These are phyloP conservation scores for Augiades crinisus DNA, from an alignment of 2,888 invertebrate genomes.

Conservation along the genomic window DNA sequence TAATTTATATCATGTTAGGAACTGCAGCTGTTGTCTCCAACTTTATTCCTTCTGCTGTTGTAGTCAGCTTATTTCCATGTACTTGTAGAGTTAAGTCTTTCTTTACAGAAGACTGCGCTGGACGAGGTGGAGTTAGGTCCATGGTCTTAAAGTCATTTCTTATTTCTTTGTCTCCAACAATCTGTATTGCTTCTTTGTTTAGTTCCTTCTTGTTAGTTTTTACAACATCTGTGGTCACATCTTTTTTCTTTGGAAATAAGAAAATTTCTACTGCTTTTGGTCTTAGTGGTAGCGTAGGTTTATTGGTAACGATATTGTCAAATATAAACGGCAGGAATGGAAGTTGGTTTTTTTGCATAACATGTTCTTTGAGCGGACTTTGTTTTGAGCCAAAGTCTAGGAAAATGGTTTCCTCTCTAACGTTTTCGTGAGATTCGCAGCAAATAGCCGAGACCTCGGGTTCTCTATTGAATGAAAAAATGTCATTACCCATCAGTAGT, in stretches of 20 bases:
- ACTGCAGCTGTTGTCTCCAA: not conserved
- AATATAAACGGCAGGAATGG: conserved; percentile 45
- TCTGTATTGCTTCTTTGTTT: conserved; percentile 44
- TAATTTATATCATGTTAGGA: conserved; percentile 12
- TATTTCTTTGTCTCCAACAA: conserved; percentile 56
- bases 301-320: conserved; percentile 42
- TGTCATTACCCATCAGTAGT: conserved; percentile 52
- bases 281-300: conserved; percentile 38
- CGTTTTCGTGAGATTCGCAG: conserved; percentile 62
- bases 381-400: conserved; percentile 53
- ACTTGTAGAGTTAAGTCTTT: conserved; percentile 50
- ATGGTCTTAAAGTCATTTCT: conserved; percentile 43
- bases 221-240: conserved; percentile 36
- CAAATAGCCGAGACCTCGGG: conserved; percentile 49
- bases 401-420: conserved; percentile 53
- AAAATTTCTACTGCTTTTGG: conserved; percentile 60
- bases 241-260: conserved; percentile 59
- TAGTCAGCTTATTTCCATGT: conserved; percentile 32
- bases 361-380: conserved; percentile 28
- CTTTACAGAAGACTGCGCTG: conserved; percentile 42
- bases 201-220: conserved; percentile 38
- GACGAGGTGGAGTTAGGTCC: conserved; percentile 32
- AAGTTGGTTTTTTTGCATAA: conserved; percentile 29
- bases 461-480: conserved; percentile 52
- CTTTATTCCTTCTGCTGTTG: conserved; percentile 33